Conservation (phyloP, 2,888 invertebrate species). For the Acanthoscelides obtectus region DNA sequence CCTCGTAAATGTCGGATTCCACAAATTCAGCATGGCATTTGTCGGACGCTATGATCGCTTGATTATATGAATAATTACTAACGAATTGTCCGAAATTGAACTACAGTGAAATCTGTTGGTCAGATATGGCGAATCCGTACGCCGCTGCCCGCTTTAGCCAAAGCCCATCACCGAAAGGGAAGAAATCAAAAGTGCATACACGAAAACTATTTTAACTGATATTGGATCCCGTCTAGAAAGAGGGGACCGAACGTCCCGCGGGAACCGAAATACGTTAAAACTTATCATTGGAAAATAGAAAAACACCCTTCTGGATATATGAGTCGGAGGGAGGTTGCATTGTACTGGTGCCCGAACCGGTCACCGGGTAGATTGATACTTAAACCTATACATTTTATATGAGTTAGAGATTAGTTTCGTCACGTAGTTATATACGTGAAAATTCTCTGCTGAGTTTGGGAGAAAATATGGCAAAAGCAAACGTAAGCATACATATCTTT, state of each 20-base stretch:
- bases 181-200: constrained; percentile 28
- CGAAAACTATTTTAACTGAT: constrained; percentile 41
- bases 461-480: neutral
- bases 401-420: constrained; percentile 22
- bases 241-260: constrained; percentile 28
- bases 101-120: too few species aligned
- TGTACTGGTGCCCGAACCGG: neutral
- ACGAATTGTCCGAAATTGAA: too few species aligned
- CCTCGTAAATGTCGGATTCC: too few species aligned
- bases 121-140: too few species aligned
- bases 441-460: constrained; percentile 5
- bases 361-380: constrained; percentile 33
- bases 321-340: neutral
- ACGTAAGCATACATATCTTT: too few species aligned
- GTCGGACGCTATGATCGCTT: too few species aligned
- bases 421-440: constrained; percentile 7
- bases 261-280: constrained; percentile 33
- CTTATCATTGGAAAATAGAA: constrained; percentile 41
- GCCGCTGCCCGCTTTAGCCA: neutral
- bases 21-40: too few species aligned
- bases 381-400: constrained; percentile 35
- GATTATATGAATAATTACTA: too few species aligned
- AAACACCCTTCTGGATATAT: constrained; percentile 28
- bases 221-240: constrained; percentile 32
- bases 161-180: constrained; percentile 1